phyloP scores from a whole-genome alignment of 2,113 vertebrate genomes.

The Caretta caretta region DNA sequence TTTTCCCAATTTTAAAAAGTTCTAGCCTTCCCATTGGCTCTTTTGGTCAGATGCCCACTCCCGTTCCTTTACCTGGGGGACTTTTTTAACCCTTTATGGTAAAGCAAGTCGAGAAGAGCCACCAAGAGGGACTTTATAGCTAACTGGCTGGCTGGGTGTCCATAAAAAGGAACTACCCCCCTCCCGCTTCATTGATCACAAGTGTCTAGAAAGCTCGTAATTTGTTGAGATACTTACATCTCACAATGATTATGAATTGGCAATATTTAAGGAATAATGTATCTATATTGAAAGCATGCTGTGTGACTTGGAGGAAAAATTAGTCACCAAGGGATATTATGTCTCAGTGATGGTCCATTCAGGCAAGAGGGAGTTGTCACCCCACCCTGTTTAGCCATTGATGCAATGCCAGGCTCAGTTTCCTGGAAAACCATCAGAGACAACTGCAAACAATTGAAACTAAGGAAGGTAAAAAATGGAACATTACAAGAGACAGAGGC shows the following conservation, averaged over 20 bases:
- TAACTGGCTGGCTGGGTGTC: too few species aligned
- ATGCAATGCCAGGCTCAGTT: not conserved
- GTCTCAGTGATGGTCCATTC: not conserved
- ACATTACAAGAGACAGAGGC: not conserved
- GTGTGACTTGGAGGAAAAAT: not conserved
- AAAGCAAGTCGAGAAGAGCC: too few species aligned
- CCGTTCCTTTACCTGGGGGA: too few species aligned
- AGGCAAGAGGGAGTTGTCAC: not conserved
- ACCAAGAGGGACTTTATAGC: too few species aligned
- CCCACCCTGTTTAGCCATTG: not conserved
- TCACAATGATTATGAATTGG: not conserved
- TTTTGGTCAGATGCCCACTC: too few species aligned
- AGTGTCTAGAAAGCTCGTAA: not conserved
- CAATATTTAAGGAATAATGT: not conserved
- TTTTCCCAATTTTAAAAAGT: too few species aligned
- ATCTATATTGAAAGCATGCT: not conserved
- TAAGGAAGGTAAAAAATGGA: not conserved
- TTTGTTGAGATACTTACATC: not conserved
- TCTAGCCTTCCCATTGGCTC: too few species aligned
- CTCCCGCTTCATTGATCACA: too few species aligned
- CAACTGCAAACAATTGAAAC: not conserved
- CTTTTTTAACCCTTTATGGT: too few species aligned
- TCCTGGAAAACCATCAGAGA: not conserved
- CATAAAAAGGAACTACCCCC: too few species aligned
- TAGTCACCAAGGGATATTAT: not conserved